A percentile compares a stretch with the other conserved stretches of the same genome.
These are phyloP conservation scores for Tinamus major DNA, from an alignment of 2,797 vertebrate species.

Conservation along the genomic window DNA sequence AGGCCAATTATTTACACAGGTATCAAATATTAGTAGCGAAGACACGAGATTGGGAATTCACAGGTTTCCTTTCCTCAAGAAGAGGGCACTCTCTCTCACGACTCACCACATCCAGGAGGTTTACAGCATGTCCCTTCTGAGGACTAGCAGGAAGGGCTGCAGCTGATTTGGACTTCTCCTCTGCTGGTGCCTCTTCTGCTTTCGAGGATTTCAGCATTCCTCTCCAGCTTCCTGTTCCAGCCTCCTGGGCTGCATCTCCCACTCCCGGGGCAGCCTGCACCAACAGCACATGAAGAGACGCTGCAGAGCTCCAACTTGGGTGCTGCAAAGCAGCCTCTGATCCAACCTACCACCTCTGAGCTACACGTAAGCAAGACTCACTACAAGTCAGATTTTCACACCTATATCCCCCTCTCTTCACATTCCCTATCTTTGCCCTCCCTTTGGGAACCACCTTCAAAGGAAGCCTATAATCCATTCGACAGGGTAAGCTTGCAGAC, in stretches of 20 bases:
- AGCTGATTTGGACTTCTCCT: conserved; percentile 82
- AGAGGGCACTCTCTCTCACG: background rate
- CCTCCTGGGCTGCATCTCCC: conserved; percentile 83
- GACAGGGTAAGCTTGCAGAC: background rate
- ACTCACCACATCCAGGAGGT: conserved; percentile 95
- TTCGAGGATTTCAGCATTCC: conserved; percentile 93
- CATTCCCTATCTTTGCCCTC: background rate
- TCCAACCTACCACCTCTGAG: background rate
- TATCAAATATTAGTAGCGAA: background rate
- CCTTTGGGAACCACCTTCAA: background rate
- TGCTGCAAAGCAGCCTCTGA: background rate
- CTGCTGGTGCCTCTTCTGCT: conserved; percentile 81
- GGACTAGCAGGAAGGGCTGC: conserved; percentile 83
- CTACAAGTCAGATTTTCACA: background rate
- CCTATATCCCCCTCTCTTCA: background rate
- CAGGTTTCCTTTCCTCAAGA: background rate
- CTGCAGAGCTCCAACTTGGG: background rate
- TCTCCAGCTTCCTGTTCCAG: conserved; percentile 91
- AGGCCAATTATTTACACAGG: background rate
- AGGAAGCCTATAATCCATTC: background rate
- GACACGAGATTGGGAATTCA: background rate
- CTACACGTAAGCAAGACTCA: background rate
- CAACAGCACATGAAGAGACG: conserved; percentile 40
- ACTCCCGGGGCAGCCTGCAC: conserved; percentile 71
- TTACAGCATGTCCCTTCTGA: conserved; percentile 92